Evolutionary conservation across 1,140 invertebrate genomes (phyloP), one percentile per base, ranked within the genome.

Genomic region (Philopotamus ludificatus): DNA sequence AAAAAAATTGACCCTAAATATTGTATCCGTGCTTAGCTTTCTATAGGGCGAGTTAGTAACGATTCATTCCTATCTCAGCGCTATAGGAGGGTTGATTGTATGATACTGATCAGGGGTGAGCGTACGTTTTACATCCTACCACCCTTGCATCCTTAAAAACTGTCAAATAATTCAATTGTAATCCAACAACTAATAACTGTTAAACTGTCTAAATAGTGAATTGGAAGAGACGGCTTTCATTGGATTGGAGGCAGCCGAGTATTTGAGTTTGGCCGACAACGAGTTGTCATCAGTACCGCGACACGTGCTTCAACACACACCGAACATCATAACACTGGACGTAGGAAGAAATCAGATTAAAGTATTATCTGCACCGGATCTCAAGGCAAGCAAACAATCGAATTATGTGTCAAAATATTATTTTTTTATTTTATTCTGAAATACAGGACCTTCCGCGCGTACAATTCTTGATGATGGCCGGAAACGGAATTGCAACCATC

Each of bases 311-410:
- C 81, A 83, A 41, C 86, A 89, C 73, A 82, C 91, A 74, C 86
- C 89, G 0, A 81, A 85, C 45, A 77, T 92, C 16, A 83, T 84
- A 71, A 90, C 89, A 0, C 74, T 91, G 22, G 89, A 91, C 75
- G 76, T 92, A 12, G 87, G 86, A 54, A 81, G 89, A 58, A 86
- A 87, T 71, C 84, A 84, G 63, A 88, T 92, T 57, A 83, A 79
- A 57, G 81, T 81, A 42, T 79, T 89, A 58, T 79, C 80, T 45
- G 75, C 81, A 49, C 79, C 83, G 65, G 87, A 87, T 72, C 85
- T 89, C 58, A 82, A 85, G 77, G 85, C 86, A 25, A 45, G 23
- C 15, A 44, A 25, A n/a, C 15, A 54, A 25, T 20, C 7, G 16
- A 8, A 28, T 34, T 54, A 47, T 15, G 16, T 47, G 7, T 7